These are phyloP conservation scores for Orthonevra nobilis DNA, from an alignment of 2,888 invertebrate species.

Conservation along the genomic window DNA sequence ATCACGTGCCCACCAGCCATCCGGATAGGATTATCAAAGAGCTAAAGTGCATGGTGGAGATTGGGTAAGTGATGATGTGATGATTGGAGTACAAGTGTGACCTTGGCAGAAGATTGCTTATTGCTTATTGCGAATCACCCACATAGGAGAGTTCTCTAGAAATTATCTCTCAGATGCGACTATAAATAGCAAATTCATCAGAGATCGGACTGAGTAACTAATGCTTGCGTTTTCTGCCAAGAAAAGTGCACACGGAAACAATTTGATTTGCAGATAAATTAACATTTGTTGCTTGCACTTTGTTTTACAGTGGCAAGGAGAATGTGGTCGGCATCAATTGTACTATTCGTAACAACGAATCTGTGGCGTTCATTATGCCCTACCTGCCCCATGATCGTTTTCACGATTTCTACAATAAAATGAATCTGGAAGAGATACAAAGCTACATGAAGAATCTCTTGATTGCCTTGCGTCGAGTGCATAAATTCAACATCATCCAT, in stretches of 20 bases:
- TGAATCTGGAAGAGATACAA: conserved; percentile 86
- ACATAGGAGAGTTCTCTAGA: neutral
- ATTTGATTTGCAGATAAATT: conserved; percentile 21
- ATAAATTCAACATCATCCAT: conserved; percentile 92
- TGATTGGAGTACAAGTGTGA: conserved; percentile 10
- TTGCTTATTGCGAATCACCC: too few species aligned
- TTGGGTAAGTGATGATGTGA: conserved; percentile 84
- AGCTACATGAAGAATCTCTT: conserved; percentile 91
- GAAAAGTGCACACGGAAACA: too few species aligned
- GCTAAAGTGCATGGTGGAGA: conserved; percentile 87
- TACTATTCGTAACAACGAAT: conserved; percentile 88
- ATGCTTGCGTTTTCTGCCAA: too few species aligned
- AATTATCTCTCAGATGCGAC: neutral
- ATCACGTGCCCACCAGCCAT: conserved; percentile 92
- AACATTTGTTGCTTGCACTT: too few species aligned
- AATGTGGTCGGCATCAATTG: conserved; percentile 91
- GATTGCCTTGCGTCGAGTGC: conserved; percentile 88
- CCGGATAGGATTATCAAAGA: conserved; percentile 91
- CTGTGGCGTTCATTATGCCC: conserved; percentile 94
- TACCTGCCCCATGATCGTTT: conserved; percentile 90
- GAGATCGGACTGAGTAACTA: too few species aligned
- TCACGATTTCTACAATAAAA: conserved; percentile 87
- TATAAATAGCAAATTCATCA: conserved; percentile 29
- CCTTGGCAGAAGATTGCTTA: conserved; percentile 11
- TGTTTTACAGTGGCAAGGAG: conserved; percentile 83